Conservation (phyloP, 2,888 invertebrate genomes). For the Cephus sareptanus region DNA sequence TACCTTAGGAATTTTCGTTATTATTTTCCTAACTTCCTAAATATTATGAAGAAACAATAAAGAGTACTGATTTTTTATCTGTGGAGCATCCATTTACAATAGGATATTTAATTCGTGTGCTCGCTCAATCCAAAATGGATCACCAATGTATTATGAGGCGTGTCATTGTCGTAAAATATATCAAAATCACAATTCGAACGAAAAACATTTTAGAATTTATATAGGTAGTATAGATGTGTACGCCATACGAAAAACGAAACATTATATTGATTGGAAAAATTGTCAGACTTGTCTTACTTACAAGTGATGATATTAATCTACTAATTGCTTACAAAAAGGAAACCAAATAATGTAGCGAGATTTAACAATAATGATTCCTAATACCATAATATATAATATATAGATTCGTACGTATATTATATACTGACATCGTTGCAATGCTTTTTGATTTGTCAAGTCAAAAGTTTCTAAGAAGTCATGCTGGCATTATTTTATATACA, state of each 20-base stretch:
- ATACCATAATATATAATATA: not conserved
- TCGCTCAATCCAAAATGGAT: not conserved
- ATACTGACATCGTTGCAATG: not conserved
- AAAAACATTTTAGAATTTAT: not conserved
- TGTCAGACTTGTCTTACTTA: not conserved
- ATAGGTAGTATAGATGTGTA: not conserved
- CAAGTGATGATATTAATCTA: not conserved
- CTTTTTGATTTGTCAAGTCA: not conserved
- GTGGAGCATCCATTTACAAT: not conserved
- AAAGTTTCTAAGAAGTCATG: too few species aligned
- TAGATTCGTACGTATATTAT: not conserved
- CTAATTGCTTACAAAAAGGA: not conserved
- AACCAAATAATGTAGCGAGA: not conserved
- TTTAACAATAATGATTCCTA: conserved; percentile 1
- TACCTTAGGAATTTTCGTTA: not conserved
- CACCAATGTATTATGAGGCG: not conserved
- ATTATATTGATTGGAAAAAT: not conserved
- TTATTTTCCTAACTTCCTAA: not conserved
- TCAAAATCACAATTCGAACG: not conserved
- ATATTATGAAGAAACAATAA: not conserved
- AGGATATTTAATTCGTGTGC: not conserved
- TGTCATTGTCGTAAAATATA: not conserved
- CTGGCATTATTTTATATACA: too few species aligned
- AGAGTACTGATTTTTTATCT: not conserved
- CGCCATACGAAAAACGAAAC: not conserved